phyloP scores from a whole-genome alignment of 2,113 vertebrate genomes.

The Cercocebus atys region DNA sequence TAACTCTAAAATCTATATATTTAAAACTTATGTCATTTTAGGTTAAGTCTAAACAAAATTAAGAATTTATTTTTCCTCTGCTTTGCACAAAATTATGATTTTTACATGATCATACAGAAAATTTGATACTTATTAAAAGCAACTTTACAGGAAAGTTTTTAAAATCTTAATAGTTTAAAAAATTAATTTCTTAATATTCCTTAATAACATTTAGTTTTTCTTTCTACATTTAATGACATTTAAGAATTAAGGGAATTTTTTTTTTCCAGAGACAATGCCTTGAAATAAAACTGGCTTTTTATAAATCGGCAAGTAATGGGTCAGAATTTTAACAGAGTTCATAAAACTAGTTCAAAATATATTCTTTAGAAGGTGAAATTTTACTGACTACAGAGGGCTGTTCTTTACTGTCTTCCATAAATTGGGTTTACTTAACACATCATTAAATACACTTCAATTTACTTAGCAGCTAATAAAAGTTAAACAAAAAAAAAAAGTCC shows the following conservation, averaged over 20 bases:
- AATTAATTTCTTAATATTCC: constrained; percentile 6
- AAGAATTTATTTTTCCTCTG: constrained; percentile 43
- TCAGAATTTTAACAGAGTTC: constrained; percentile 70
- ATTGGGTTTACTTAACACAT: constrained; percentile 46
- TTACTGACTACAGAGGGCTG: constrained; percentile 31
- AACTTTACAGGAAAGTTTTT: constrained; percentile 44
- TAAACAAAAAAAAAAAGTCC: constrained; percentile 57
- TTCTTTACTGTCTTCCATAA: constrained; percentile 45
- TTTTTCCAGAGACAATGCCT: constrained; percentile 52
- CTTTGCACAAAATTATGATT: constrained; percentile 66
- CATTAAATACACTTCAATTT: constrained; percentile 62
- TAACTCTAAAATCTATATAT: constrained; percentile 46
- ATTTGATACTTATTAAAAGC: constrained; percentile 23
- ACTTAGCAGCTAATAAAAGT: constrained; percentile 60
- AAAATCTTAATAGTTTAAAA: constrained; percentile 54
- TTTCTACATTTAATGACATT: constrained; percentile 55
- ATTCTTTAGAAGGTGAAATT: constrained; percentile 43
- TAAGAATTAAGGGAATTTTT: constrained; percentile 21
- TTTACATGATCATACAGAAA: constrained; percentile 64
- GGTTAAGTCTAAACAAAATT: constrained; percentile 53
- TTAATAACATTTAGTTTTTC: constrained; percentile 8
- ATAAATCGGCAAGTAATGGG: neutral
- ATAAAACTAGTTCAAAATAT: constrained; percentile 52
- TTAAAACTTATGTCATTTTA: constrained; percentile 30
- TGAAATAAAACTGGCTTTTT: constrained; percentile 50